Evolutionary conservation across 2,797 vertebrate genomes (phyloP), one percentile per base, ranked within the genome.

Genomic region (Hemibagrus guttatus): DNA sequence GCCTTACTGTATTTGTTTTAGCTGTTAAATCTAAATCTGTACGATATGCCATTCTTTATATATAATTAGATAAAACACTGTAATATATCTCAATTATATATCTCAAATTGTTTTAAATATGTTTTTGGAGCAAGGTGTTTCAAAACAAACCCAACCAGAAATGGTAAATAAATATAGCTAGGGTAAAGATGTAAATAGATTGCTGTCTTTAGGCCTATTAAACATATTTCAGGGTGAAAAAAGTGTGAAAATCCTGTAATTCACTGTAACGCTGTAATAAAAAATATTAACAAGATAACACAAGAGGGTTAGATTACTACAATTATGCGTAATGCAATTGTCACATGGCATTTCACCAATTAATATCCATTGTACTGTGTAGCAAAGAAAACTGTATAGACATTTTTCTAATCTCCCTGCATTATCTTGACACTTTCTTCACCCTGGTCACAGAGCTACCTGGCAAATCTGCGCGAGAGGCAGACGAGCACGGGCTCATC

Each of bases 391-490:
- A 4, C 31, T 39, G 1, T 80, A 14, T 80, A 39, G 1, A 39
- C 2, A 26, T 52, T 28, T 11, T 71, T 12, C 12, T 23, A 6
- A 26, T 74, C 35, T 11, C 21, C 21, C 8, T 72, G 14, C n/a
- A 19, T 54, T 54, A 74, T 75, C 46, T 75, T 54, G 23, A n/a
- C 5, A 26, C 56, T 66, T 39, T 74, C 89, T 52, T 39, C 31
- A n/a, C 52, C 84, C 21, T 85, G 83, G 86, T 85, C 87, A 8
- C 93, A 97, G 97, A 97, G 96, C 94, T 97, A 97, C 88, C 93
- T 97, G 79, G 96, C 95, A 90, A 97, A 95, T 89, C 93, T 97
- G 61, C 94, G 93, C 75, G 97, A 97, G 85, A 95, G 89, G 14
- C 96, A 96, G 82, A 93, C 94, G 91, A 95, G 95, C 88, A 96